Conservation (phyloP, 2,797 vertebrate genomes). For the Silurus lanzhouensis region DNA sequence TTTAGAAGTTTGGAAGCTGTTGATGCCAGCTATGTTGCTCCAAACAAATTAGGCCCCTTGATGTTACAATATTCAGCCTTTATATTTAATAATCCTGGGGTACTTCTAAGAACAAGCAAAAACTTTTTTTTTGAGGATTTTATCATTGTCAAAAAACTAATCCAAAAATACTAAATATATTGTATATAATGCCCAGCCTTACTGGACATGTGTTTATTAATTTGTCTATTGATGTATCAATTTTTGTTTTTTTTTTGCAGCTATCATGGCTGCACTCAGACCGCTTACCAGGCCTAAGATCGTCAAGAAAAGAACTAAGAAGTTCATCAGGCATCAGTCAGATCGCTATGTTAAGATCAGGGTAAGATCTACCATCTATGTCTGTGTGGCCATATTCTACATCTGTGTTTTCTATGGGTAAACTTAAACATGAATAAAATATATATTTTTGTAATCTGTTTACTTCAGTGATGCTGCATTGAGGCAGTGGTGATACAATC, state of each 20-base stretch:
- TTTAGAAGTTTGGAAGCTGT: background rate
- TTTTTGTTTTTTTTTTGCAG: constrained; percentile 59
- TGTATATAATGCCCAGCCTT: too few relatives aligned
- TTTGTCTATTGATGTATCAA: background rate
- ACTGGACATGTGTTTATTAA: background rate
- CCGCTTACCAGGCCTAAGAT: constrained; percentile 93
- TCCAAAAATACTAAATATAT: too few relatives aligned
- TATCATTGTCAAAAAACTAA: too few relatives aligned
- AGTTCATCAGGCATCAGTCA: constrained; percentile 97
- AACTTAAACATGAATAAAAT: too few relatives aligned
- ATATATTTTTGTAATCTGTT: too few relatives aligned
- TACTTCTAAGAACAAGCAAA: too few relatives aligned
- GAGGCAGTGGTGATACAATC: too few relatives aligned
- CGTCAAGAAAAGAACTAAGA: constrained; percentile 97
- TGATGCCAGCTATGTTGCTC: background rate
- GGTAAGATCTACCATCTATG: constrained; percentile 65
- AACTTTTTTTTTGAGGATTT: too few relatives aligned
- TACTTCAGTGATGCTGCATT: too few relatives aligned
- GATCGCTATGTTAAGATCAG: constrained; percentile 98
- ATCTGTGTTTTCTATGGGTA: too few relatives aligned
- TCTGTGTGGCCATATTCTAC: too few relatives aligned
- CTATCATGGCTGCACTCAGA: constrained; percentile 88
- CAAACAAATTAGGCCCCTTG: too few relatives aligned
- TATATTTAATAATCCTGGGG: background rate
- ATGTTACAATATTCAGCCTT: background rate